These are phyloP conservation scores for Cordilura impudica DNA, from an alignment of 2,888 invertebrate species.

Conservation along the genomic window DNA sequence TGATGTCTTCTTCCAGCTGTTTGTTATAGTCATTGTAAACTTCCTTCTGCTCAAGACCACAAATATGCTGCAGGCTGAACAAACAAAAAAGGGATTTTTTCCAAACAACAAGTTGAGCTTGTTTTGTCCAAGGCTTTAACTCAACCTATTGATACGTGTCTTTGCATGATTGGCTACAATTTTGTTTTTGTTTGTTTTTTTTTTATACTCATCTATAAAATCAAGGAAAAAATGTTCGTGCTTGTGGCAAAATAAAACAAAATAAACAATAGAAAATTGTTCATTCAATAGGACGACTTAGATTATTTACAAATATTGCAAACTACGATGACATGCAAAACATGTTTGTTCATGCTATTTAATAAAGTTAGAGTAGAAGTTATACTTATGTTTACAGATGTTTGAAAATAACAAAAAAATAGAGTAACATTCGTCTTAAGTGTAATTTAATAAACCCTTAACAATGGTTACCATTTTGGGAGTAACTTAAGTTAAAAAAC, in stretches of 20 bases:
- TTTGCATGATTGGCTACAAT: constrained; percentile 16
- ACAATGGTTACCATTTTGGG: too few relatives aligned
- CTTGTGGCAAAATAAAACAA: constrained; percentile 22
- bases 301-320: neutral
- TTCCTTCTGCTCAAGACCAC: constrained; percentile 31
- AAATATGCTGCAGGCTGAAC: constrained; percentile 7
- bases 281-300: neutral
- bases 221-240: constrained; percentile 27
- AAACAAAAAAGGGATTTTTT: neutral
- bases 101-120: constrained; percentile 3
- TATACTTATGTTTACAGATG: neutral
- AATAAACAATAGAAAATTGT: constrained; percentile 25
- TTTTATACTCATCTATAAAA: constrained; percentile 14
- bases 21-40: constrained; percentile 3
- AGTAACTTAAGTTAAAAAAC: too few relatives aligned
- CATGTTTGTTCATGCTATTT: constrained; percentile 28
- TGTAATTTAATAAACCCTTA: too few relatives aligned
- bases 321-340: constrained; percentile 43
- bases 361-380: neutral
- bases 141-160: constrained; percentile 46
- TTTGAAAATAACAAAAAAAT: too few relatives aligned
- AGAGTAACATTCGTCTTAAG: too few relatives aligned
- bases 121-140: constrained; percentile 32
- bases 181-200: constrained; percentile 25
- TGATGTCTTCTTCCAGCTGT: constrained; percentile 43